Conservation (phyloP, 92 coral and sea anemone species). For the Bergia puertoricense region DNA sequence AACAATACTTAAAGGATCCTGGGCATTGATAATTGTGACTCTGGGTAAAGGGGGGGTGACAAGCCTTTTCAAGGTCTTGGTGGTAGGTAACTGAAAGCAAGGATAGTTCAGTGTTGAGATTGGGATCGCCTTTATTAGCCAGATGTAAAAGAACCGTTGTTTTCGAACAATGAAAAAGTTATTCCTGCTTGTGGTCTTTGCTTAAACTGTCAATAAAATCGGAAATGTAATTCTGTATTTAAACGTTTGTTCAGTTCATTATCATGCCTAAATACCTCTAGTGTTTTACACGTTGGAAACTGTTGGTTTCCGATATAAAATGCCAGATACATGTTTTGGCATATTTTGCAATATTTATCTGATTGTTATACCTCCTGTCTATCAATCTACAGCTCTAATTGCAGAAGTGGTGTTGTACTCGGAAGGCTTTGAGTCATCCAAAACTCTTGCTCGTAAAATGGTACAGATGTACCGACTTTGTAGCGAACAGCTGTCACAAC, state of each 20-base stretch:
- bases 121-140: too few species aligned
- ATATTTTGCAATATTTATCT: neutral
- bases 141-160: too few species aligned
- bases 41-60: too few species aligned
- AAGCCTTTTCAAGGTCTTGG: too few species aligned
- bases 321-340: neutral
- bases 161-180: too few species aligned
- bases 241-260: too few species aligned
- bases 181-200: too few species aligned
- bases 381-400: slow-evolving; percentile 72
- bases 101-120: too few species aligned
- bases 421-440: slow-evolving; percentile 98
- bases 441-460: slow-evolving; percentile 98
- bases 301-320: neutral
- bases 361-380: neutral
- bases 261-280: neutral
- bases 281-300: neutral
- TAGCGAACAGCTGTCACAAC: slow-evolving; percentile 97
- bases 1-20: too few species aligned
- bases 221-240: neutral
- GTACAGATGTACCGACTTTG: slow-evolving; percentile 98
- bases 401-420: slow-evolving; percentile 99
- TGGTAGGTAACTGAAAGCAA: too few species aligned
- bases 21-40: too few species aligned
- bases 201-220: neutral